A percentile compares a stretch with the other conserved stretches of the same genome.
phyloP scores from a whole-genome alignment of 2,797 vertebrate genomes.

The Rhinogobio ventralis region DNA sequence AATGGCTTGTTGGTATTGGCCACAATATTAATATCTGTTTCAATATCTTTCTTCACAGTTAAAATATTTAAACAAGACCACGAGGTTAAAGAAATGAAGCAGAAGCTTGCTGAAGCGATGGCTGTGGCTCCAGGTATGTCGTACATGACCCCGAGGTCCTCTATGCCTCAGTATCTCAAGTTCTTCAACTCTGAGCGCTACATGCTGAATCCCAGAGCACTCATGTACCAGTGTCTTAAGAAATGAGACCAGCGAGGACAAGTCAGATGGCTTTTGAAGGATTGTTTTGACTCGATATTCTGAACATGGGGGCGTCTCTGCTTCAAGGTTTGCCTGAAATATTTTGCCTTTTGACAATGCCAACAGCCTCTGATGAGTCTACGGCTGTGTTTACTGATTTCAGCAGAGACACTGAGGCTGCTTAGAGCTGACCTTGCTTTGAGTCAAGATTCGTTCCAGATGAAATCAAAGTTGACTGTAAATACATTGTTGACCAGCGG shows the following conservation, averaged over 20 bases:
- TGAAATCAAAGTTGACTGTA: slow-evolving; percentile 55
- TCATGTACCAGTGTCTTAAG: slow-evolving; percentile 87
- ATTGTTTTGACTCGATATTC: slow-evolving; percentile 12
- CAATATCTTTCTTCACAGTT: slow-evolving; percentile 65
- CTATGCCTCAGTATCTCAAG: slow-evolving; percentile 84
- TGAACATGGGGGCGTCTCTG: slow-evolving; percentile 18
- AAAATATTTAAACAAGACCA: slow-evolving; percentile 81
- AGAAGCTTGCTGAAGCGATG: slow-evolving; percentile 86
- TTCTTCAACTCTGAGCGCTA: slow-evolving; percentile 83
- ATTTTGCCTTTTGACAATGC: slow-evolving; percentile 50
- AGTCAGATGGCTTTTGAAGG: slow-evolving; percentile 20
- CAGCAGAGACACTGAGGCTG: slow-evolving; percentile 31
- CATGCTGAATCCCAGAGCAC: slow-evolving; percentile 79
- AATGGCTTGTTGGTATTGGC: neutral
- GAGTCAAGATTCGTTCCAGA: slow-evolving; percentile 33
- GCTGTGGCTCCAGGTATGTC: slow-evolving; percentile 81
- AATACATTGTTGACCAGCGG: slow-evolving; percentile 55
- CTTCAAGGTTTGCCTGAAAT: slow-evolving; percentile 22
- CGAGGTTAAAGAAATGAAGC: slow-evolving; percentile 84
- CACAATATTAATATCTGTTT: neutral
- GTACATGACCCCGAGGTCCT: slow-evolving; percentile 75
- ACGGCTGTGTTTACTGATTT: slow-evolving; percentile 33
- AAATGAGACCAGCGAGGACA: slow-evolving; percentile 66
- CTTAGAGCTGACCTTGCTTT: slow-evolving; percentile 33
- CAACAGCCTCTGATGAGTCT: slow-evolving; percentile 21